Base-by-base conservation (phyloP, 1,140 invertebrate genomes). In the Papilio polyxenes region DNA sequence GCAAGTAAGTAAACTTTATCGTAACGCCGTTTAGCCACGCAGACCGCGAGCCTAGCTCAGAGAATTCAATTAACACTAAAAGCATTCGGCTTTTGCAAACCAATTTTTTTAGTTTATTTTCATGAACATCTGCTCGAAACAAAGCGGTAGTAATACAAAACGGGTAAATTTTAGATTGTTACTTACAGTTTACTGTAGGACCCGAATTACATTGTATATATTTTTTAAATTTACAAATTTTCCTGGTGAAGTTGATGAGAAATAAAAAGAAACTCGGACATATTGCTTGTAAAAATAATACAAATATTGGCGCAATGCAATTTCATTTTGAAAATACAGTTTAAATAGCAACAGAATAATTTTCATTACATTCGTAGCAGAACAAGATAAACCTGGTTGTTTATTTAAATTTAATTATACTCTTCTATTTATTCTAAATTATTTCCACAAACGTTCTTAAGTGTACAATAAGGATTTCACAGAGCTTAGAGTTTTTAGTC, bases 391-490 rank as follows among this genome's bases (percentile, higher is more conserved):
- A 65, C 13, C 31, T 15, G 0, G 37, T 6, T 72, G 65, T 37
- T 72, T 72, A 72, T 72, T 72, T 72, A 72, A 72, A 40, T 65
- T 65, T 37, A 65, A 72, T 72, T 37, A 72, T 37, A 37, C 11
- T 37, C 4, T 13, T 72, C 13, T 72, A 40, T 72, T 72, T 72
- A 72, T 72, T 72, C 31, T 15, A 37, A 37, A 72, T 72, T 15
- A 72, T 37, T 72, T 72, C 65, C 13, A 72, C 65, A 72, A 37
- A 72, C 65, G 65, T 37, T 31, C 31, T 72, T 7, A 72, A 72
- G 65, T 72, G 65, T 72, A 72, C 65, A 72, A 72, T 72, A 72
- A 72, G 65, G 65, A 72, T 72, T 72, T 72, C 15, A 11, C 65
- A 17, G 31, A 72, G 65, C 65, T 72, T 72, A 72, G 65, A 40